Evolutionary conservation across 2,888 invertebrate genomes (phyloP).

Genomic region (Chaetogeoica ovagalla): DNA sequence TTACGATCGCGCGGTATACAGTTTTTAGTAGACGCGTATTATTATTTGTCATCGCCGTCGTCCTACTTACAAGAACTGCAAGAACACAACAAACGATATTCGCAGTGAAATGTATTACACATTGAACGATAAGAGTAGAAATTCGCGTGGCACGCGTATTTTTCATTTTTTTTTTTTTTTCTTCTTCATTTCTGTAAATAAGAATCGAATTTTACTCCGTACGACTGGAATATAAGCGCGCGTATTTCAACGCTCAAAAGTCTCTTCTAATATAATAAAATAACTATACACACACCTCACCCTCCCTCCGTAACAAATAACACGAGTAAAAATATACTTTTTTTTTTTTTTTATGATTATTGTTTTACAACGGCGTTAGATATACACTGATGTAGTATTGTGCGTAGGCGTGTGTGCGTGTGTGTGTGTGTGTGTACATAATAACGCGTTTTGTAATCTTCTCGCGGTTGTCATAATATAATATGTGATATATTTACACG

Average conservation of each 20-base stretch:
- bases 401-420: no score
- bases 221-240: slow-evolving; percentile 16
- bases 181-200: not conserved
- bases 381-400: no score
- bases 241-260: slow-evolving; percentile 14
- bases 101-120: not conserved
- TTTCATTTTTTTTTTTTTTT: not conserved
- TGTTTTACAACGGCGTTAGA: slow-evolving; percentile 26
- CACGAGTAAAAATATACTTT: no score
- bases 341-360: slow-evolving; percentile 39
- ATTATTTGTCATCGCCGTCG: not conserved
- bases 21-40: not conserved
- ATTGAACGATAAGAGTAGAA: not conserved
- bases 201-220: slow-evolving; percentile 14
- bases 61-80: not conserved
- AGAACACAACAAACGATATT: not conserved
- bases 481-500: no score
- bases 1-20: no score
- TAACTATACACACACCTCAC: not conserved
- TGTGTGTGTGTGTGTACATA: no score
- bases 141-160: not conserved
- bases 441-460: no score
- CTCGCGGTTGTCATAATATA: no score
- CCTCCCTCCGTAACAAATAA: slow-evolving; percentile 8
- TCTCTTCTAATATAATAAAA: not conserved